phyloP scores from a whole-genome alignment of 2,797 vertebrate species.

The Tokudaia tokunoshimensis region DNA sequence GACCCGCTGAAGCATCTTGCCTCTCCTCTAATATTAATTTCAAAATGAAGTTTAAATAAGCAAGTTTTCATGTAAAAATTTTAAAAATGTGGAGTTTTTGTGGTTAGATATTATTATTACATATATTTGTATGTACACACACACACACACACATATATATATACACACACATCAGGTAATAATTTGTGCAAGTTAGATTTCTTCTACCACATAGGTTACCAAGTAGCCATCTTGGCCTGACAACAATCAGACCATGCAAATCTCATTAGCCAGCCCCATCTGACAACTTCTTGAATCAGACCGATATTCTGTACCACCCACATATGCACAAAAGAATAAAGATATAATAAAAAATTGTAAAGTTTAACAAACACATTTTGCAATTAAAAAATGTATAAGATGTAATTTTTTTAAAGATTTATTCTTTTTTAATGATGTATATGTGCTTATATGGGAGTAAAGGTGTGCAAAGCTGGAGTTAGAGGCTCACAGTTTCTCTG shows the following conservation, averaged over 20 bases:
- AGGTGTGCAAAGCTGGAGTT: not conserved
- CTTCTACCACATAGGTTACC: not conserved
- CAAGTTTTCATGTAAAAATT: not conserved
- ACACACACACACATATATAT: not conserved
- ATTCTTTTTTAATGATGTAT: not conserved
- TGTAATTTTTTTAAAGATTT: not conserved
- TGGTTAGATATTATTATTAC: not conserved
- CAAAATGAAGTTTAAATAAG: not conserved
- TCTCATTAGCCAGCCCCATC: not conserved
- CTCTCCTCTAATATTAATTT: not conserved
- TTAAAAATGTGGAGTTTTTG: not conserved
- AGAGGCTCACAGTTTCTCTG: too few relatives aligned
- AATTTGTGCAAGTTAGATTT: not conserved
- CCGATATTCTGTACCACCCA: not conserved
- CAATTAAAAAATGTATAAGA: not conserved
- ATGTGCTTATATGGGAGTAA: not conserved
- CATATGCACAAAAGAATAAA: not conserved
- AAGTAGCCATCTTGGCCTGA: not conserved
- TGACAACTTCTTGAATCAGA: not conserved
- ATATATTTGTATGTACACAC: not conserved
- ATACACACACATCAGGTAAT: not conserved
- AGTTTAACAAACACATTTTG: not conserved
- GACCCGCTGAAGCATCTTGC: not conserved
- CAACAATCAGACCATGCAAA: not conserved
- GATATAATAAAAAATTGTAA: not conserved